A percentile compares a stretch with the other conserved stretches of the same genome.
Evolutionary conservation across 2,888 invertebrate genomes (phyloP).

Genomic region (Folsomia candida): DNA sequence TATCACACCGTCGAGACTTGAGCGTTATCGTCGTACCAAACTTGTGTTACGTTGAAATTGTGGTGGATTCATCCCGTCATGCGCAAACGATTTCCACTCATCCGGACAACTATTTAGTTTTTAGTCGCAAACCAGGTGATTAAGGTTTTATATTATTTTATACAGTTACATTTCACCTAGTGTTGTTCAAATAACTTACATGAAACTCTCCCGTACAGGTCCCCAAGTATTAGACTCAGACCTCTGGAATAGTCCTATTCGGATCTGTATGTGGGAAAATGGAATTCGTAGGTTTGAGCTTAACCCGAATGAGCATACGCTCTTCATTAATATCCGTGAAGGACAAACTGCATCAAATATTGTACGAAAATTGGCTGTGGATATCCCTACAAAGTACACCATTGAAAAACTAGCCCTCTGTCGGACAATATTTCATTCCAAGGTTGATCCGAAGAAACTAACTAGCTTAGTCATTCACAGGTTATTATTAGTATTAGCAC

Average conservation of each 20-base stretch:
- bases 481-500: too few relatives aligned
- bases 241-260: background rate
- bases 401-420: background rate
- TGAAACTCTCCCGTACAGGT: too few relatives aligned
- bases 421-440: background rate
- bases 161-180: too few relatives aligned
- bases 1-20: background rate
- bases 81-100: background rate
- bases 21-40: background rate
- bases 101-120: background rate
- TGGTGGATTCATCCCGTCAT: background rate
- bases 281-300: background rate
- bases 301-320: background rate
- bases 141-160: background rate
- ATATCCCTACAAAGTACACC: background rate
- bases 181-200: too few relatives aligned
- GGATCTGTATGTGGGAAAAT: background rate
- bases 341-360: background rate
- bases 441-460: background rate
- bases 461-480: background rate
- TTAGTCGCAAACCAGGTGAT: background rate
- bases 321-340: background rate
- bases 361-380: background rate
- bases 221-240: too few relatives aligned
- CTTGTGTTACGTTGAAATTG: background rate